These are phyloP conservation scores for Mellivora capensis DNA, from an alignment of 2,113 vertebrate species.

Conservation along the genomic window DNA sequence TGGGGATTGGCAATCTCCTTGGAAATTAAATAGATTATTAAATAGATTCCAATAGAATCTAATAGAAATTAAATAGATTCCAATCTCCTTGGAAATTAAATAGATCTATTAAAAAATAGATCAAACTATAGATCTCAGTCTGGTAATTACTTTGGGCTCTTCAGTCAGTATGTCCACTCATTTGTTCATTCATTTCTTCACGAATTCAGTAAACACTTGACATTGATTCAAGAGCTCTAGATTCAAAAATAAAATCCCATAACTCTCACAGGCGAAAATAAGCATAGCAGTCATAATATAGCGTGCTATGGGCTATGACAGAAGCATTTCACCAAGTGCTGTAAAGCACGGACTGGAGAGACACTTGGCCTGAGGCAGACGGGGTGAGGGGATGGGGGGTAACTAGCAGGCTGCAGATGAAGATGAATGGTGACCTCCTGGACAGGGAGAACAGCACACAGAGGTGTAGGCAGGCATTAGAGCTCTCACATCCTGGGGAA, in stretches of 20 bases:
- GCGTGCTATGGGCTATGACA: neutral
- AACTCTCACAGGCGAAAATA: neutral
- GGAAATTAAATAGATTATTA: too few relatives aligned
- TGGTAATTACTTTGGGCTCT: neutral
- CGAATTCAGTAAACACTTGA: neutral
- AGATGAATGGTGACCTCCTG: neutral
- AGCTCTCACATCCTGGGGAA: fast-evolving
- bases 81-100: neutral
- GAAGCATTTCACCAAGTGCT: neutral
- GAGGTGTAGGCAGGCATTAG: neutral
- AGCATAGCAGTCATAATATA: neutral
- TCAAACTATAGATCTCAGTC: neutral
- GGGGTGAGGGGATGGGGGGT: neutral
- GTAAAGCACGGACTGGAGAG: neutral
- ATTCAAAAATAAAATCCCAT: neutral
- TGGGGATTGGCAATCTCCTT: neutral
- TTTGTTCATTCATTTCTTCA: neutral
- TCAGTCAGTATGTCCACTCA: neutral
- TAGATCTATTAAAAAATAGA: too few relatives aligned
- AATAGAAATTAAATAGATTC: too few relatives aligned
- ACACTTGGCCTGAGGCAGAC: neutral
- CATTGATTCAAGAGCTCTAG: neutral
- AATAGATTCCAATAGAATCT: too few relatives aligned
- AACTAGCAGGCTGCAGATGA: neutral
- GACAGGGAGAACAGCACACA: neutral